phyloP scores from a whole-genome alignment of 1,140 invertebrate genomes.

The Dufourea novaeangliae region DNA sequence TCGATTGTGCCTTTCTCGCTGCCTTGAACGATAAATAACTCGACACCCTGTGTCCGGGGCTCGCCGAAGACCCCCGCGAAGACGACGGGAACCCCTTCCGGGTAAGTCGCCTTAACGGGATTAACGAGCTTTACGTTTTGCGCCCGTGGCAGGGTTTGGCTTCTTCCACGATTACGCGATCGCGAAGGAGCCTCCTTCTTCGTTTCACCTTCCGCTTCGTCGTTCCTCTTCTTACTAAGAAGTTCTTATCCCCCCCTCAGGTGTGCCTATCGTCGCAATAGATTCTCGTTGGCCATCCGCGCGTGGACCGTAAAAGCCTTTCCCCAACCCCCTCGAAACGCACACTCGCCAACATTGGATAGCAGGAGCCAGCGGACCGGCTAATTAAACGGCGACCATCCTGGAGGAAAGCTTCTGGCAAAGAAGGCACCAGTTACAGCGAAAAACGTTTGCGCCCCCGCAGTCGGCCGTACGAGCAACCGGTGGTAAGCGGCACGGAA shows the following conservation, averaged over 20 bases:
- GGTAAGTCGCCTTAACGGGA: slow-evolving; percentile 70
- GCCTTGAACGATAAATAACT: slow-evolving; percentile 47
- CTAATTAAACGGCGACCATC: slow-evolving; percentile 19
- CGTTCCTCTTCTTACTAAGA: too few relatives aligned
- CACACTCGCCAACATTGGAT: too few relatives aligned
- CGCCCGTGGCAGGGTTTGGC: slow-evolving; percentile 21
- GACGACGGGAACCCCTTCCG: slow-evolving; percentile 56
- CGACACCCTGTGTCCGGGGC: slow-evolving; percentile 17
- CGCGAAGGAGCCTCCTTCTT: neutral
- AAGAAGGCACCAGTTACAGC: slow-evolving; percentile 2
- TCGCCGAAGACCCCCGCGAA: slow-evolving; percentile 35
- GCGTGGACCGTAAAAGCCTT: neutral
- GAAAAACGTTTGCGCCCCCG: slow-evolving; percentile 26
- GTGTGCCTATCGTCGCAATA: neutral
- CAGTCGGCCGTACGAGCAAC: slow-evolving; percentile 49
- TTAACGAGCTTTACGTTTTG: slow-evolving; percentile 61
- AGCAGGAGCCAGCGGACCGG: slow-evolving; percentile 2
- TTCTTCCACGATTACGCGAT: slow-evolving; percentile 32
- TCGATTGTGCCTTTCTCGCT: slow-evolving; percentile 10
- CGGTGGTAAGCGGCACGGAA: slow-evolving; percentile 49
- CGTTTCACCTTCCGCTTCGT: neutral
- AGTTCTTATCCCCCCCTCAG: too few relatives aligned
- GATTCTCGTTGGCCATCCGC: neutral
- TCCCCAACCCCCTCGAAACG: neutral
- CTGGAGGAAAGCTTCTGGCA: neutral